Conservation (phyloP, 2,888 invertebrate species). For the Diachrysia chrysitis region DNA sequence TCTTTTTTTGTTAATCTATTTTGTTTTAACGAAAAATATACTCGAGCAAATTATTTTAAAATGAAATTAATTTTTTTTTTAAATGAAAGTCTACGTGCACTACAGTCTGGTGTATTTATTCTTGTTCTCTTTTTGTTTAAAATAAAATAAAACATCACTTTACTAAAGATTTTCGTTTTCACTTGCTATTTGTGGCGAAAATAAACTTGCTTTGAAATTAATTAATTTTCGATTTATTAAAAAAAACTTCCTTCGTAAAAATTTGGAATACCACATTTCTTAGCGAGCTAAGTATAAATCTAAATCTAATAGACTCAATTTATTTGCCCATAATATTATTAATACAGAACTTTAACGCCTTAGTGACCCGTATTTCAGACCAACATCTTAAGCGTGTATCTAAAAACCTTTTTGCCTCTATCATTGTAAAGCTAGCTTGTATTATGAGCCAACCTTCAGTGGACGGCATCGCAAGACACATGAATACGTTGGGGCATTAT, state of each 20-base stretch:
- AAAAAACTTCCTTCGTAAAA: too few relatives aligned
- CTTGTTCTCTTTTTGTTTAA: neutral
- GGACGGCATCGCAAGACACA: conserved; percentile 16
- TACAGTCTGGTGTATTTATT: too few relatives aligned
- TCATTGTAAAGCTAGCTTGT: neutral
- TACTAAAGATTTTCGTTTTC: neutral
- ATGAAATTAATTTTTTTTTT: too few relatives aligned
- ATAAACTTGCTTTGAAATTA: neutral
- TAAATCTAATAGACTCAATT: too few relatives aligned
- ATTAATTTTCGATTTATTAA: too few relatives aligned
- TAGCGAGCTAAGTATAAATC: too few relatives aligned
- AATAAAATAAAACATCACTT: neutral
- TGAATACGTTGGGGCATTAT: conserved; percentile 51
- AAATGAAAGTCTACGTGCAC: too few relatives aligned
- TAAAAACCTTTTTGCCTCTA: neutral
- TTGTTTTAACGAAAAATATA: too few relatives aligned
- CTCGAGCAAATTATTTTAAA: too few relatives aligned
- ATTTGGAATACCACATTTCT: too few relatives aligned
- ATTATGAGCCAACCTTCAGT: neutral
- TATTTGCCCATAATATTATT: too few relatives aligned
- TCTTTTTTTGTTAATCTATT: neutral
- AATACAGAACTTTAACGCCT: neutral
- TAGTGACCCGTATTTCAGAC: neutral
- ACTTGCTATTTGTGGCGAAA: neutral
- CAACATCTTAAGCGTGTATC: neutral